These are phyloP conservation scores for Nomada ruficornis DNA, from an alignment of 2,888 invertebrate species.

Conservation along the genomic window DNA sequence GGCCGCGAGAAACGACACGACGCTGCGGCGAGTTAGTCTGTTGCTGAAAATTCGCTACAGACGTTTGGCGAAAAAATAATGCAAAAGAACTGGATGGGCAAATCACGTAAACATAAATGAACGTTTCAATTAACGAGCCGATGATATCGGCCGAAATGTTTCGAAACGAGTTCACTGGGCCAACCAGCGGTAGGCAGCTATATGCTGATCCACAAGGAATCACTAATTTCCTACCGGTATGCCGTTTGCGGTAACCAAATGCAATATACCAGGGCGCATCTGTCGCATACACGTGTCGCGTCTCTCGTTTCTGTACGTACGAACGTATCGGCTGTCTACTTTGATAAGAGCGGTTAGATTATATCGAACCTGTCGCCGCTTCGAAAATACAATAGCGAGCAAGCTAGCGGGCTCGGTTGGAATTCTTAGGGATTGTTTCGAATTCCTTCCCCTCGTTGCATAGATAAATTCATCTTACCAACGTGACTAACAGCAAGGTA, in stretches of 20 bases:
- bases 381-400: neutral
- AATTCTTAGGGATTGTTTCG: neutral
- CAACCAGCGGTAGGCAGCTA: slow-evolving; percentile 1
- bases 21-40: no score
- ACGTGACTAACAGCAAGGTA: no score
- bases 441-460: neutral
- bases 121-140: slow-evolving; percentile 41
- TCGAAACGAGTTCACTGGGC: slow-evolving; percentile 57
- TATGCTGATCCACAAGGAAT: slow-evolving; percentile 42
- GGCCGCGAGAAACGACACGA: neutral
- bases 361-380: slow-evolving; percentile 40
- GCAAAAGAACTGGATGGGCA: no score
- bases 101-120: neutral
- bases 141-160: slow-evolving; percentile 10
- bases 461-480: neutral
- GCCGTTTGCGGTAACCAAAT: slow-evolving; percentile 51
- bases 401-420: neutral
- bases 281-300: slow-evolving; percentile 30
- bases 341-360: slow-evolving; percentile 26
- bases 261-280: slow-evolving; percentile 40
- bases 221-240: slow-evolving; percentile 49
- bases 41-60: no score
- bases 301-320: slow-evolving; percentile 17
- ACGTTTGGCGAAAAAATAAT: no score
- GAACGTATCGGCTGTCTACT: slow-evolving; percentile 5